Evolutionary conservation across 2,888 invertebrate genomes (phyloP).

Genomic region (Scelioninae gen. 2): DNA sequence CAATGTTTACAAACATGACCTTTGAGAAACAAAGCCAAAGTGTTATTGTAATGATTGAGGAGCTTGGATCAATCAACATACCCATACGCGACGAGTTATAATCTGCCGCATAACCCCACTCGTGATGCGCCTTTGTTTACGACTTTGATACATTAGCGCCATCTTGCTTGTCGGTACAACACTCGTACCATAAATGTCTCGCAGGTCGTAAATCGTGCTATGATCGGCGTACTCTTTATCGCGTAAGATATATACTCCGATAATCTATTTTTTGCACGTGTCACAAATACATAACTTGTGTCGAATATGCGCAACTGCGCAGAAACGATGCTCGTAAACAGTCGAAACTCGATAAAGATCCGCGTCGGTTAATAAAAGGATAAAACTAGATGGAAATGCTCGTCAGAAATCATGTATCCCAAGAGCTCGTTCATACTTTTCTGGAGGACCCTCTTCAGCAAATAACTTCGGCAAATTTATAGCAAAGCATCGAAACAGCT

Average conservation of each 20-base stretch:
- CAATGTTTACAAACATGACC: too few relatives aligned
- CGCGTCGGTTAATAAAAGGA: constrained; percentile 18
- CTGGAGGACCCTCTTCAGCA: too few relatives aligned
- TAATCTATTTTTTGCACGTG: constrained; percentile 52
- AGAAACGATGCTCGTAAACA: constrained; percentile 35
- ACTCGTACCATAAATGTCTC: constrained; percentile 50
- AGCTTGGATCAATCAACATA: constrained; percentile 28
- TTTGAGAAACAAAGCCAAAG: too few relatives aligned
- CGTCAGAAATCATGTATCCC: too few relatives aligned
- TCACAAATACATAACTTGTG: constrained; percentile 42
- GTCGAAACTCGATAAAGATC: constrained; percentile 24
- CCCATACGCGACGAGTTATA: constrained; percentile 13
- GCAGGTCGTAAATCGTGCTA: constrained; percentile 33
- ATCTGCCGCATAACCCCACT: constrained; percentile 21
- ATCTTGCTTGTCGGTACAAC: constrained; percentile 66
- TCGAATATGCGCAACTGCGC: constrained; percentile 39
- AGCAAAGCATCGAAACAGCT: too few relatives aligned
- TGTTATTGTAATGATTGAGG: too few relatives aligned
- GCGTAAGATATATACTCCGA: constrained; percentile 36
- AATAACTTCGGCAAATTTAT: too few relatives aligned
- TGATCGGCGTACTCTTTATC: constrained; percentile 40
- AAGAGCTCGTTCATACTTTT: too few relatives aligned
- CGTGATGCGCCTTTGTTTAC: constrained; percentile 51
- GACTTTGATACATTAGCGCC: constrained; percentile 70
- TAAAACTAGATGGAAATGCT: too few relatives aligned